Conservation (phyloP, 37 sponge, comb jelly and placozoan species). For the Theonella swinhoei region DNA sequence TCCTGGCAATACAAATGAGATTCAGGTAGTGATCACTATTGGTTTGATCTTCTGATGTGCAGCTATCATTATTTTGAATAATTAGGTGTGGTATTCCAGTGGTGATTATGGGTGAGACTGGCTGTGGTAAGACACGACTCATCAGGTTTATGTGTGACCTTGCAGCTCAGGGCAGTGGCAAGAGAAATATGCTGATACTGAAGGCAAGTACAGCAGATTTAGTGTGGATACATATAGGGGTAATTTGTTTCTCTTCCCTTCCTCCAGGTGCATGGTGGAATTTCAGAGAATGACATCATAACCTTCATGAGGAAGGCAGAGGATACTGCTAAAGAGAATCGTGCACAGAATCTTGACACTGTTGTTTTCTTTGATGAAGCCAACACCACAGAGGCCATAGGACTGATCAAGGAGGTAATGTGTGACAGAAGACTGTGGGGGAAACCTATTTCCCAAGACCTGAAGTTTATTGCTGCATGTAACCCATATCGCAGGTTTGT, state of each 20-base stretch:
- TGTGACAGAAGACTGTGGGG: conserved; percentile 92
- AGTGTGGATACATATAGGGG: too few species aligned
- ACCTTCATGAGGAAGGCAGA: conserved; percentile 64
- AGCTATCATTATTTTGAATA: background rate
- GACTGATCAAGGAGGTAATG: conserved; percentile 98
- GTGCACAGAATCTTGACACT: conserved; percentile 44
- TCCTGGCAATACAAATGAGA: conserved; percentile 92
- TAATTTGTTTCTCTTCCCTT: background rate
- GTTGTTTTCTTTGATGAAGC: conserved; percentile 99
- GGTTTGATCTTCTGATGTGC: background rate
- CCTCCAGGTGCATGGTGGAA: conserved; percentile 89
- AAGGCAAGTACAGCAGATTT: too few species aligned
- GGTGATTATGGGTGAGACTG: conserved; percentile 98
- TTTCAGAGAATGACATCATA: conserved; percentile 67
- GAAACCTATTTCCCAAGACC: conserved; percentile 56
- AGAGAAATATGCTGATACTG: conserved; percentile 67
- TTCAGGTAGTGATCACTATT: conserved; percentile 69
- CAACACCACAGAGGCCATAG: conserved; percentile 94
- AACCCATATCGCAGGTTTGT: conserved; percentile 91
- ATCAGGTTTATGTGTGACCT: conserved; percentile 90
- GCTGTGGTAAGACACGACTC: conserved; percentile 96
- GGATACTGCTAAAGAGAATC: conserved; percentile 54
- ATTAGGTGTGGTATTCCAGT: conserved; percentile 93
- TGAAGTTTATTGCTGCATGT: conserved; percentile 97
- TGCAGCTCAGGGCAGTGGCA: conserved; percentile 9